Conservation (phyloP, 1,140 invertebrate genomes). For the Nasonia vitripennis region DNA sequence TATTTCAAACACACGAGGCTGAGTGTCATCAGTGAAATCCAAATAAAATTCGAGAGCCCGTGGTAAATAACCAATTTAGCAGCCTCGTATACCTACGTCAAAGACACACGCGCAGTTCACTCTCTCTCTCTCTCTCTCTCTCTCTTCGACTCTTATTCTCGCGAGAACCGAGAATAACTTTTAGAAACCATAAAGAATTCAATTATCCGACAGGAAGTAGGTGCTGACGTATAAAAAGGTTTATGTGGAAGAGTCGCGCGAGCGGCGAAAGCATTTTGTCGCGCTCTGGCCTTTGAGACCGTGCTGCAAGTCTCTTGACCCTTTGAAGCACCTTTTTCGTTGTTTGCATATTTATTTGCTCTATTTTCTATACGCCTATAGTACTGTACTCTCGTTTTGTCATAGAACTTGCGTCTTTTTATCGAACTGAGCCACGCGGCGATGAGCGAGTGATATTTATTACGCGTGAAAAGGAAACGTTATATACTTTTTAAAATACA, state of each 20-base stretch:
- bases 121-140: neutral
- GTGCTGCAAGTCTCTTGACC: slow-evolving; percentile 5
- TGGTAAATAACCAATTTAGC: neutral
- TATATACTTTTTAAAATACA: neutral
- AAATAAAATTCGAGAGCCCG: neutral
- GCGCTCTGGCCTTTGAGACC: slow-evolving; percentile 18
- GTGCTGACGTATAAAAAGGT: slow-evolving; percentile 37
- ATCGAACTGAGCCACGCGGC: neutral
- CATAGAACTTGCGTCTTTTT: neutral
- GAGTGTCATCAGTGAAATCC: neutral
- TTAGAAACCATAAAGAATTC: slow-evolving; percentile 23
- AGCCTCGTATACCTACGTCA: neutral
- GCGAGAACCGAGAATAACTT: neutral
- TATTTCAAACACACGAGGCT: neutral
- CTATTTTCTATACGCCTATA: neutral
- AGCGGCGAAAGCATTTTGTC: neutral
- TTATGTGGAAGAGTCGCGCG: slow-evolving; percentile 2
- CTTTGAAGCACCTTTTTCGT: slow-evolving; percentile 21
- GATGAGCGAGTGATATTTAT: too few relatives aligned
- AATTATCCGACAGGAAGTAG: slow-evolving; percentile 35
- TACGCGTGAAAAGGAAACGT: too few relatives aligned
- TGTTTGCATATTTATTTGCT: neutral
- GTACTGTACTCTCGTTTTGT: neutral
- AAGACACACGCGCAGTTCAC: neutral
- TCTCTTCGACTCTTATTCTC: neutral